Evolutionary conservation across 1,140 invertebrate genomes (phyloP).

Genomic region (Drosophila erecta): DNA sequence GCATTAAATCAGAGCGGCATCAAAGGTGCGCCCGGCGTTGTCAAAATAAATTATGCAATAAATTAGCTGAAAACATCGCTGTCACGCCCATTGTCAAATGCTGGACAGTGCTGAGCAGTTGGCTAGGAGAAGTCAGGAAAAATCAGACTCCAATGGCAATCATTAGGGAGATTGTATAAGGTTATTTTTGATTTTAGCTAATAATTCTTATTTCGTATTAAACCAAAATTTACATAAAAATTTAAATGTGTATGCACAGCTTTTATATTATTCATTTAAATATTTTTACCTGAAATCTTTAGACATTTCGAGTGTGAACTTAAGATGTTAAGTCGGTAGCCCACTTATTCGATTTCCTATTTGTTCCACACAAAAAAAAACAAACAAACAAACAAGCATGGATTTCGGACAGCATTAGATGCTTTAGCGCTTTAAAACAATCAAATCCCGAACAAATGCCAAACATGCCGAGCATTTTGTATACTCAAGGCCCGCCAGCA

Average conservation of each 20-base stretch:
- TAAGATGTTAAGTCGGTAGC: not conserved
- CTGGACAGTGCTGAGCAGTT: constrained; percentile 44
- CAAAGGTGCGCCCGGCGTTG: constrained; percentile 67
- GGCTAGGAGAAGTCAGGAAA: not conserved
- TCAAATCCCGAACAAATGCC: constrained; percentile 46
- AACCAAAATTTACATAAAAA: not conserved
- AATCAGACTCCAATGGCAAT: not conserved
- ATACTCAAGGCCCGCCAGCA: constrained; percentile 47
- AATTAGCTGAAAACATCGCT: constrained; percentile 55
- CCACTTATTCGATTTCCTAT: constrained; percentile 15
- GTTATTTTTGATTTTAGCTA: not conserved
- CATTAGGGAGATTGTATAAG: no score
- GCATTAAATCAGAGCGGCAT: constrained; percentile 69
- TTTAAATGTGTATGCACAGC: not conserved
- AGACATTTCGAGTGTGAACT: not conserved
- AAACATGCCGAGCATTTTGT: constrained; percentile 38
- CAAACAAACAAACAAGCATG: constrained; percentile 5
- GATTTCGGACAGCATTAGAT: constrained; percentile 27
- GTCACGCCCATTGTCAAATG: constrained; percentile 33
- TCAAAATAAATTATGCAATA: constrained; percentile 80
- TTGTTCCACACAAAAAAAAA: not conserved
- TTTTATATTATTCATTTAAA: no score
- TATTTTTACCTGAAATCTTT: not conserved
- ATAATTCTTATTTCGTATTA: not conserved
- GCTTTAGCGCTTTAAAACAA: constrained; percentile 42